Evolutionary conservation across 1,140 invertebrate species (phyloP), one percentile per base, ranked within the genome.

Genomic region (Tetraneura akinire): DNA sequence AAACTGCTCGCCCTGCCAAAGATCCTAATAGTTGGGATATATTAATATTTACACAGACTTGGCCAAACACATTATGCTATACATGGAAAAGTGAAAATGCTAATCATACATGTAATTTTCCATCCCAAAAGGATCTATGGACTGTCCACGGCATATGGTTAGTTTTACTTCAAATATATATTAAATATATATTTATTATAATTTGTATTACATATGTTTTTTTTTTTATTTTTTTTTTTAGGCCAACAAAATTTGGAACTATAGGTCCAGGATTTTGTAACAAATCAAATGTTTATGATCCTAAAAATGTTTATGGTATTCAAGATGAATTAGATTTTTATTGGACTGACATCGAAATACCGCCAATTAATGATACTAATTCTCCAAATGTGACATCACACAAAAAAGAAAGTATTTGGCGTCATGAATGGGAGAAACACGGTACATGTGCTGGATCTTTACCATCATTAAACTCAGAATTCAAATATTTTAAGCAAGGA

Each of bases 371-470:
- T 78, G 55, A 60, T 10, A 16, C 1, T 26, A 78, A 62, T 45
- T 32, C 42, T 42, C 21, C 51, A 23, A 78, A n/a, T 29, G 5
- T 26, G 10, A 62, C 55, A 26, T 8, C 74, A 82, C 86, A 88
- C 86, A 62, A 78, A 42, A 55, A 81, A 21, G n/a, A 68, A 83
- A 87, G 88, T 14, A 88, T 95, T 14, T 95, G 93, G 93, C 86
- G 89, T 80, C 93, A 96, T 81, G 94, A 95, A 85, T 96, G 93
- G 93, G 84, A 87, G 1, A 96, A 95, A 83, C 94, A 96, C 85
- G 94, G 93, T 0, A 93, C 93, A 0, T 95, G 94, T 84, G 92
- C 93, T 18, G 86, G 89, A 0, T 82, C 84, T 9, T 81, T 94
- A 3, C 85, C 89, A n/a, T 60, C 83, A 9, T 84, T 95, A 1